Conservation (phyloP, 2,113 vertebrate species). For the Podarcis muralis region DNA sequence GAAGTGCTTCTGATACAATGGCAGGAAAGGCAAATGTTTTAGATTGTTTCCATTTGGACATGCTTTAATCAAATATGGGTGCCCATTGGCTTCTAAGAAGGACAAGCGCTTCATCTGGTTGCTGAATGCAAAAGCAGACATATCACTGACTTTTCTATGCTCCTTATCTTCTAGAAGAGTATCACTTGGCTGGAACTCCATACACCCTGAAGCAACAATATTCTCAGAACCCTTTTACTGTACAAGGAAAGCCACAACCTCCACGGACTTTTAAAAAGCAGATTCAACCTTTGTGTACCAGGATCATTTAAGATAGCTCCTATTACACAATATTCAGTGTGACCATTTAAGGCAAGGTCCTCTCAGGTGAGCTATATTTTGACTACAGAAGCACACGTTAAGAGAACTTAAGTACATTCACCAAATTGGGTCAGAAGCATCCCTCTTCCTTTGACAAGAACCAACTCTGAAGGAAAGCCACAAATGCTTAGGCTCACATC, state of each 20-base stretch:
- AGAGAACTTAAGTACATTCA: not conserved
- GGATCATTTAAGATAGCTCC: not conserved
- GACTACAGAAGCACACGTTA: not conserved
- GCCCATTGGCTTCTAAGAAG: not conserved
- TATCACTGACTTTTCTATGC: not conserved
- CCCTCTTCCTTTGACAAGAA: not conserved
- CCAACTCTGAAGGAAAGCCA: not conserved
- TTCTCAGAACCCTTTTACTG: not conserved
- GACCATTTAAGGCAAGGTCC: not conserved
- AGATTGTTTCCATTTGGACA: conserved; percentile 9
- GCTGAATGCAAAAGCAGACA: not conserved
- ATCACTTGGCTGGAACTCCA: not conserved
- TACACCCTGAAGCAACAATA: not conserved
- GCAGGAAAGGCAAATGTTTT: not conserved
- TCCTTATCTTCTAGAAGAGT: not conserved
- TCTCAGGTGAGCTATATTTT: not conserved
- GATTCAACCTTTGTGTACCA: not conserved
- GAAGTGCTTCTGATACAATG: accelerated
- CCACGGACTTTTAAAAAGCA: not conserved
- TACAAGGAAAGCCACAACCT: conserved; percentile 4
- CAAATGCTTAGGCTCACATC: not conserved
- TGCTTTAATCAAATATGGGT: conserved; percentile 4
- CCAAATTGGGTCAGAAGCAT: not conserved
- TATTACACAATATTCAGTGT: not conserved
- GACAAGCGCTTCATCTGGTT: not conserved